Base-by-base conservation (phyloP, 2,888 invertebrate species). In the Schizotus pectinicornis region DNA sequence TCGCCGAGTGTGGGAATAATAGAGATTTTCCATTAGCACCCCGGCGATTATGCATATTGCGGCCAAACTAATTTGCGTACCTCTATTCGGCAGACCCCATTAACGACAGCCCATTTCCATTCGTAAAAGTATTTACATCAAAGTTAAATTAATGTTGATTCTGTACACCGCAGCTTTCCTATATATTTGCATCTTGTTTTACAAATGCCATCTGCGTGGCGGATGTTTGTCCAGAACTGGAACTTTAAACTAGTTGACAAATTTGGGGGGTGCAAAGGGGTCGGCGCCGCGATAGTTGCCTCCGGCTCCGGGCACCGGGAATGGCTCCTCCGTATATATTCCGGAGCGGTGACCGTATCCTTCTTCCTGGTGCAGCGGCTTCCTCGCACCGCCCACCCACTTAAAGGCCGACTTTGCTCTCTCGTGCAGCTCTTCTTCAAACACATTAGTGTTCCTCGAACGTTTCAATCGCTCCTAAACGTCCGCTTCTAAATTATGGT, bases 401-500 rank as follows among this genome's bases (percentile, higher is more conserved):
- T 62, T 56, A 59, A 52, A 36, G 13, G 46, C 46, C 36, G 33
- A 38, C 41, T 48, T 56, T 47, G 48, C 53, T 53, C 49, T 50
- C 46, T 51, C 57, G 46, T 52, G 47, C 13, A 43, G 38, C 46
- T 49, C 55, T 56, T 61, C 52, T 55, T 60, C 67, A 63, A 64
- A 67, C 63, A 63, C 67, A 67, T 67, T 67, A 67, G 65, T 67
- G 67, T 64, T 65, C 65, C 61, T 63, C 60, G 63, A 67, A 65
- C 63, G 63, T 65, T 67, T 62, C 65, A 63, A 65, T 67, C 65
- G 67, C 59, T 56, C 57, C 53, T 63, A 63, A 65, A 67, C 60
- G 67, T 63, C 56, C 55, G 59, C 52, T 53, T 6, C 56, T 65
- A 59, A 67, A 61, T 65, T 63, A 63, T 63, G 58, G 46, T 41